Conservation (phyloP, 35 echinoderm and acorn worm species). For the Lytechinus variegatus region DNA sequence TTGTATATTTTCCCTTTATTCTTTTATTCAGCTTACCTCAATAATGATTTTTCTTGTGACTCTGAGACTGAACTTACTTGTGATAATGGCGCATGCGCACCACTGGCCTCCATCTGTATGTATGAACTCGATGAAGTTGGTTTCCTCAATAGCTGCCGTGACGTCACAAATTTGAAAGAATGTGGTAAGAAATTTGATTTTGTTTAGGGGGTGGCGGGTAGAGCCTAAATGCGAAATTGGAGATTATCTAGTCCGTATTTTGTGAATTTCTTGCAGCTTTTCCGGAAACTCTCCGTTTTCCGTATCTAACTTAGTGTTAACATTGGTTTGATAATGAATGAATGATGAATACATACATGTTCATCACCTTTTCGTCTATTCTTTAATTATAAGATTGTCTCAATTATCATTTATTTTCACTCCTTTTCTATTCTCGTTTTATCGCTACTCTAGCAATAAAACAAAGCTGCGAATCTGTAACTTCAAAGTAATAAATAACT, state of each 20-base stretch:
- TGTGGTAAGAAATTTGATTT: constrained; percentile 35
- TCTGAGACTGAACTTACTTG: neutral
- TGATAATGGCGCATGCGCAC: constrained; percentile 44
- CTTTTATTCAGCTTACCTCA: neutral
- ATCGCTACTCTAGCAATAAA: neutral
- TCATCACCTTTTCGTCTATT: no score
- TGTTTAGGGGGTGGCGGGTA: no score
- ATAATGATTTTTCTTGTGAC: neutral
- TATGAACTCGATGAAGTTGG: constrained; percentile 43
- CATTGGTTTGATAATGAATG: no score
- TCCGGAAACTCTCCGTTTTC: no score
- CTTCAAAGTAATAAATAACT: no score
- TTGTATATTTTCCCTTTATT: neutral
- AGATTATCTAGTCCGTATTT: no score
- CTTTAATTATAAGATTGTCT: no score
- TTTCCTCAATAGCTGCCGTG: constrained; percentile 32
- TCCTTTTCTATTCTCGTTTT: neutral
- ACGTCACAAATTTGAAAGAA: constrained; percentile 45
- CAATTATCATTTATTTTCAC: no score
- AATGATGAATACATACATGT: no score
- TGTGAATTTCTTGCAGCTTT: no score
- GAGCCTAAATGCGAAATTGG: no score
- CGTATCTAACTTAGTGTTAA: no score
- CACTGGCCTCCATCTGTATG: neutral
- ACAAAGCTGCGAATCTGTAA: neutral